Evolutionary conservation across 92 coral and sea anemone genomes (phyloP), one percentile per base, ranked within the genome.

Genomic region (Virgularia gustaviana): DNA sequence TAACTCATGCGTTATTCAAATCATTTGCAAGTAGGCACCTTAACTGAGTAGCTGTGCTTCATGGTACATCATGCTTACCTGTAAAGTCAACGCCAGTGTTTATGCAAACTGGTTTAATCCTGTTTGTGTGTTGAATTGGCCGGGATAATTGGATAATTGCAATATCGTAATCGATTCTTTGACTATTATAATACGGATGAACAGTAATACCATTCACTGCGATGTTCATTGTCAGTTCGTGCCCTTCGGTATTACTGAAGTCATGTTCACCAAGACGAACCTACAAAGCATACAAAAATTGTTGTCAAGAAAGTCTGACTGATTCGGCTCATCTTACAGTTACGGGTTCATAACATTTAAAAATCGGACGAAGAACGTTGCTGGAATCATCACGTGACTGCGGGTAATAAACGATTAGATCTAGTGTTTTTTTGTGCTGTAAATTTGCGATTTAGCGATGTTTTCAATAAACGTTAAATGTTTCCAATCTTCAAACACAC

Each of bases 121-220:
- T 65, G 41, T 42, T 36, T 65, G 72, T 65, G 32, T 22, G 51
- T 32, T 65, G 55, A 33, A 65, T 33, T 41, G 36, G 2, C 30
- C 56, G 24, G 25, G 72, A 65, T 0, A 65, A 49, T 22, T 37
- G 41, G 27, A 65, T 65, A 2, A 65, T 33, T 6, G 72, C 72
- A 65, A 65, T 42, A 18, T 65, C 72, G 51, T 65, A 65, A 43
- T 65, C 72, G 2, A 56, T 65, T 18, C 51, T 65, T 42, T 23
- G 0, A 5, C 23, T 12, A 23, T 29, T 43, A 37, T 65, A 65
- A 15, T 10, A 36, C 2, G 72, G 72, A 44, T 65, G 72, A 65
- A 65, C 72, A 7, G 72, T 65, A 30, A 65, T 65, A 9, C 72
- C 72, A 33, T 65, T 65, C 29, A n/a, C 28, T 39, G 72, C 72